These are phyloP conservation scores for Silvanus unidentatus DNA, from an alignment of 2,888 invertebrate genomes.

Conservation along the genomic window DNA sequence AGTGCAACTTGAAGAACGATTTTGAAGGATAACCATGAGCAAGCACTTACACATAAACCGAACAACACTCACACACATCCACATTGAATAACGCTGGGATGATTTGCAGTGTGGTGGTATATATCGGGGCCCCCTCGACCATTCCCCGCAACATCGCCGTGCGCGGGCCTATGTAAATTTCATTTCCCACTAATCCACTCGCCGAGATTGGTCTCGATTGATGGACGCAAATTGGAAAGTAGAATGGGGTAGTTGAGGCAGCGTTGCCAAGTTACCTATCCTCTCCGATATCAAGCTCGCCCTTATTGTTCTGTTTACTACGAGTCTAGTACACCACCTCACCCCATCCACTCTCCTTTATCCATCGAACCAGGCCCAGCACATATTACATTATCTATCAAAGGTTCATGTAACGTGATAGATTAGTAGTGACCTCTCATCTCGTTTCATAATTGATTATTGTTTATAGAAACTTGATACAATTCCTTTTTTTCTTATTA, in stretches of 20 bases:
- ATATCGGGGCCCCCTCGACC: neutral
- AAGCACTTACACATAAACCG: too few species aligned
- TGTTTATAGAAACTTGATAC: constrained; percentile 19
- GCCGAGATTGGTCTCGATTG: constrained; percentile 65
- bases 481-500: too few species aligned
- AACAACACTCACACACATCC: too few species aligned
- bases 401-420: constrained; percentile 33
- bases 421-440: constrained; percentile 27
- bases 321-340: constrained; percentile 15
- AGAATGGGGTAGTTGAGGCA: constrained; percentile 33
- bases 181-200: constrained; percentile 65
- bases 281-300: constrained; percentile 3
- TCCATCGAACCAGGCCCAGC: too few species aligned
- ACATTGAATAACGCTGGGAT: constrained; percentile 3
- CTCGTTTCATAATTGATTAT: constrained; percentile 31
- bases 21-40: too few species aligned
- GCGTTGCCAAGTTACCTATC: constrained; percentile 30
- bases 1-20: too few species aligned
- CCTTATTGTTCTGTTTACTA: constrained; percentile 26
- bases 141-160: constrained; percentile 12
- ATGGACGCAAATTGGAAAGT: constrained; percentile 65
- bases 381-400: constrained; percentile 35
- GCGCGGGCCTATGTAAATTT: constrained; percentile 60
- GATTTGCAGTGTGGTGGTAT: constrained; percentile 18
- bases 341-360: constrained; percentile 7